A percentile compares a stretch with the other conserved stretches of the same genome.
These are phyloP conservation scores for Corythoichthys intestinalis DNA, from an alignment of 2,113 vertebrate genomes.

Conservation along the genomic window DNA sequence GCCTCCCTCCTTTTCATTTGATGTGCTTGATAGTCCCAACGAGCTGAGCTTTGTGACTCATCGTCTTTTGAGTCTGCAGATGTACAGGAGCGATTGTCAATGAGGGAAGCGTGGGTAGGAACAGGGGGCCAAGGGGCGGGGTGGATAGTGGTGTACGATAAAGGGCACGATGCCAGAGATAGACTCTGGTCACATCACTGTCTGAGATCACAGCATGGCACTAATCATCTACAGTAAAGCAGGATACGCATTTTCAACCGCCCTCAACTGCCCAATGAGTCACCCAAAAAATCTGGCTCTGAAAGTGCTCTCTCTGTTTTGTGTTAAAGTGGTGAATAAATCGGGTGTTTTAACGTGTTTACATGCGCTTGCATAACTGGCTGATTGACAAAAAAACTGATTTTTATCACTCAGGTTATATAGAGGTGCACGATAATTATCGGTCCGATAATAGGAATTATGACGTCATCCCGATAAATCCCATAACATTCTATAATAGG, in stretches of 20 bases:
- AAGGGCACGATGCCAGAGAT: constrained; percentile 48
- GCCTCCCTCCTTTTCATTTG: constrained; percentile 12
- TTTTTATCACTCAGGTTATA: too few relatives aligned
- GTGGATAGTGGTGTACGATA: neutral
- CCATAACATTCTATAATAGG: too few relatives aligned
- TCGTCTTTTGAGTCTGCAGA: constrained; percentile 15
- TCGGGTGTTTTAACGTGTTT: too few relatives aligned
- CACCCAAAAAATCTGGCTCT: neutral
- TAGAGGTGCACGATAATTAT: too few relatives aligned
- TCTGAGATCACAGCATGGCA: constrained; percentile 58
- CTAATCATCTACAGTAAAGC: constrained; percentile 38
- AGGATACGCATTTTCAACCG: neutral
- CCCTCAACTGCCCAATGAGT: constrained; percentile 31
- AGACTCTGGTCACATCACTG: constrained; percentile 48
- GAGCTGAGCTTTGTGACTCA: constrained; percentile 45
- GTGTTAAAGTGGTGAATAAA: too few relatives aligned
- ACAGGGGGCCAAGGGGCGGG: neutral
- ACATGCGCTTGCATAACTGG: too few relatives aligned
- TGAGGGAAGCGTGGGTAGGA: constrained; percentile 29
- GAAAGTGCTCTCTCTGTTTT: too few relatives aligned
- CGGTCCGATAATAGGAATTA: too few relatives aligned
- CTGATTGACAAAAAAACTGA: too few relatives aligned
- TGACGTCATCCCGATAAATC: too few relatives aligned
- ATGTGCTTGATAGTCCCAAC: constrained; percentile 16
- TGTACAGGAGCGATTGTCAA: constrained; percentile 10